A percentile compares a stretch with the other conserved stretches of the same genome.
phyloP scores from a whole-genome alignment of 2,888 invertebrate species.

The Agonopterix alstromeriana region DNA sequence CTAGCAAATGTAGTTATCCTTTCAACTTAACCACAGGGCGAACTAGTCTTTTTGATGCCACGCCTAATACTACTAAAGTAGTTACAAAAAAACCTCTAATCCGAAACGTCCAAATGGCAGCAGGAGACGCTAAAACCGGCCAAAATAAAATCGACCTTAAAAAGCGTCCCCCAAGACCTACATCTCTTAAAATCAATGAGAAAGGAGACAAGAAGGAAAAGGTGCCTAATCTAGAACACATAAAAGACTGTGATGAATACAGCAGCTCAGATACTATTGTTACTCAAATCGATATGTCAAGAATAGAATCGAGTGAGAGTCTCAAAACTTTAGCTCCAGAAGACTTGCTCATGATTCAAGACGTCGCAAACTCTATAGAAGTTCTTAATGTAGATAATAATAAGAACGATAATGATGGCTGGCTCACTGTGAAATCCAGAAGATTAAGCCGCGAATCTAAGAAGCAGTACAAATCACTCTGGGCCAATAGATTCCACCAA shows the following conservation, averaged over 20 bases:
- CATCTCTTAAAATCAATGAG: slow-evolving; percentile 49
- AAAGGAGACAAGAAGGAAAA: slow-evolving; percentile 45
- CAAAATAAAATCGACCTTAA: slow-evolving; percentile 41
- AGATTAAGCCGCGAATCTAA: slow-evolving; percentile 76
- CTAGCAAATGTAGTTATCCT: slow-evolving; percentile 68
- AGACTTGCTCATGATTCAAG: slow-evolving; percentile 33
- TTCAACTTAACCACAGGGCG: slow-evolving; percentile 70
- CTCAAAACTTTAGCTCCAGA: slow-evolving; percentile 68
- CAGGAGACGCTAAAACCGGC: slow-evolving; percentile 46
- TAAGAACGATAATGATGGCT: slow-evolving; percentile 81
- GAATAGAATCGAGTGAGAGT: slow-evolving; percentile 70
- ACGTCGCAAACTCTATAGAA: slow-evolving; percentile 63
- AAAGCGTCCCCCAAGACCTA: slow-evolving; percentile 46
- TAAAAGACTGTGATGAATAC: slow-evolving; percentile 56
- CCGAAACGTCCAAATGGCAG: slow-evolving; percentile 38
- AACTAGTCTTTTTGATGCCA: slow-evolving; percentile 58
- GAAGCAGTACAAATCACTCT: slow-evolving; percentile 80
- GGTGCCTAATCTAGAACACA: slow-evolving; percentile 38
- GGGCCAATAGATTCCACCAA: slow-evolving; percentile 86
- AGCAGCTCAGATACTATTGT: slow-evolving; percentile 78
- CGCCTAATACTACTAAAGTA: slow-evolving; percentile 25
- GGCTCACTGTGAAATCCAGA: slow-evolving; percentile 92
- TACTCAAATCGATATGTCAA: slow-evolving; percentile 55
- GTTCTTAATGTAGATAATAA: slow-evolving; percentile 61
- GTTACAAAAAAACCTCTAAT: slow-evolving; percentile 33